Evolutionary conservation across 2,113 vertebrate species (phyloP).

Genomic region (Brachypodius melanocephalos): DNA sequence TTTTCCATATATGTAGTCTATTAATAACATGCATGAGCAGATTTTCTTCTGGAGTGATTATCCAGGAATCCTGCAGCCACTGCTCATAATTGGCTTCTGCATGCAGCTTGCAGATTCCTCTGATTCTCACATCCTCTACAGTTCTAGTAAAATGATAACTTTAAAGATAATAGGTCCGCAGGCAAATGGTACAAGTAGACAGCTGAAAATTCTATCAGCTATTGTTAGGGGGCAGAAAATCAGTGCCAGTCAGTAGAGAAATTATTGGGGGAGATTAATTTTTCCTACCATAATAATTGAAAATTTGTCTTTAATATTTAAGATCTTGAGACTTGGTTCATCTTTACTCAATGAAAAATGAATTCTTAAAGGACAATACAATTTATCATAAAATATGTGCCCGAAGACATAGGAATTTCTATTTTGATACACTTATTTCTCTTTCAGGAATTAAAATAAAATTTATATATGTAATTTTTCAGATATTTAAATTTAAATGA

Average conservation of each 20-base stretch:
- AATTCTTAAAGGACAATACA: background rate
- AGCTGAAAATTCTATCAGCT: background rate
- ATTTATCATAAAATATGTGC: background rate
- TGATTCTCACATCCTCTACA: background rate
- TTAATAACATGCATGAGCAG: background rate
- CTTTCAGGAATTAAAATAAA: background rate
- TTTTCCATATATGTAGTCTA: background rate
- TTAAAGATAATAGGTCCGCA: background rate
- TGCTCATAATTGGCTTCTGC: accelerated
- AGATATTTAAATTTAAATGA: background rate
- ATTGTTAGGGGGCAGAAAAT: background rate
- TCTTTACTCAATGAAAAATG: background rate
- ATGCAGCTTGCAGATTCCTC: background rate
- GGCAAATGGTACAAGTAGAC: background rate
- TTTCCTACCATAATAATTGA: background rate
- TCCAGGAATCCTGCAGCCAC: background rate
- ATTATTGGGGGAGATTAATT: background rate
- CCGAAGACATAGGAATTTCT: background rate
- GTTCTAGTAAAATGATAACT: background rate
- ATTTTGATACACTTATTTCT: background rate
- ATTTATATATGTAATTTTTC: background rate
- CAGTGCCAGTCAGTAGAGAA: background rate
- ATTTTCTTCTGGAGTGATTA: background rate
- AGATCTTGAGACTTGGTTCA: background rate
- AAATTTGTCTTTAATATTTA: background rate